Conservation (phyloP, 2,113 vertebrate species). For the Petaurus breviceps region DNA sequence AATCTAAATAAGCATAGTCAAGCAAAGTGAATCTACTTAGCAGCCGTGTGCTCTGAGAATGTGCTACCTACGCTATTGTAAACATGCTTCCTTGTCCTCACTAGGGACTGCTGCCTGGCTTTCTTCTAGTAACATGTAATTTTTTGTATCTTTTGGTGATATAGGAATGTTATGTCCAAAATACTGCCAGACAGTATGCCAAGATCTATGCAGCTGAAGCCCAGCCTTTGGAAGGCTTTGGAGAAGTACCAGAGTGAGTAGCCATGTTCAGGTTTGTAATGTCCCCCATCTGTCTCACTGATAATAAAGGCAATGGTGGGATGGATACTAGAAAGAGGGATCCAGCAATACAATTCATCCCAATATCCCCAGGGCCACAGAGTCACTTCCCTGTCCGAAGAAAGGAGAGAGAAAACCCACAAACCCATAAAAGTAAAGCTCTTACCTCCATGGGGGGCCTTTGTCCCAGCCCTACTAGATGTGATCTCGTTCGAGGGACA, state of each 20-base stretch:
- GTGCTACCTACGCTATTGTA: too few relatives aligned
- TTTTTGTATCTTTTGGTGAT: conserved; percentile 43
- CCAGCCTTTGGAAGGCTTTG: conserved; percentile 90
- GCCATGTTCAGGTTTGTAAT: not conserved
- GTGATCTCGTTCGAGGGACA: not conserved
- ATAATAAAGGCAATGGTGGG: not conserved
- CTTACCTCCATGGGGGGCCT: not conserved
- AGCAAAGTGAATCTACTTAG: not conserved
- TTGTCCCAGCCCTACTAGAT: not conserved
- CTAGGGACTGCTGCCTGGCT: not conserved
- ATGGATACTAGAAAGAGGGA: not conserved
- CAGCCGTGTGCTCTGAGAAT: not conserved
- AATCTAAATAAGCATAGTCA: not conserved
- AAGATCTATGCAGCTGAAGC: conserved; percentile 92
- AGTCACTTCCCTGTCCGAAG: not conserved
- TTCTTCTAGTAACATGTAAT: conserved; percentile 21
- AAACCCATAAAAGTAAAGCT: not conserved
- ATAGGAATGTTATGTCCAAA: conserved; percentile 96
- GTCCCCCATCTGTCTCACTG: not conserved
- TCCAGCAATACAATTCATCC: not conserved
- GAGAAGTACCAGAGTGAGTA: conserved; percentile 97
- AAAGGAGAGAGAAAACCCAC: not conserved
- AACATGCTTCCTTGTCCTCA: too few relatives aligned
- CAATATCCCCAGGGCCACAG: not conserved
- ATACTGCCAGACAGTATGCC: conserved; percentile 94